These are phyloP conservation scores for Oenanthe melanoleuca DNA, from an alignment of 2,113 vertebrate genomes.

Conservation along the genomic window DNA sequence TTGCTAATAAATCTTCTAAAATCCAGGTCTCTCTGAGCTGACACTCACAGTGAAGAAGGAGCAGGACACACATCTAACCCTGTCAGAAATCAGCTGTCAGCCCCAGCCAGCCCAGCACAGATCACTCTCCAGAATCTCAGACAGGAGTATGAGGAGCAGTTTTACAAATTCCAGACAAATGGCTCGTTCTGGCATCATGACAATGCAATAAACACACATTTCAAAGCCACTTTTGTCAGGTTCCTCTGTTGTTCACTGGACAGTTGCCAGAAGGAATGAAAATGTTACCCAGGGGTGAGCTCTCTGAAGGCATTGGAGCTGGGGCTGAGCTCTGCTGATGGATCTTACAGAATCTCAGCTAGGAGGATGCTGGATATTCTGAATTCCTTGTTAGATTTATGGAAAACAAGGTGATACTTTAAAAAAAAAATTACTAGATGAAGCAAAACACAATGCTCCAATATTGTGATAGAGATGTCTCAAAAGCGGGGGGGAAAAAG, in stretches of 20 bases:
- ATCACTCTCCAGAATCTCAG: neutral
- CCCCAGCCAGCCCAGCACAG: neutral
- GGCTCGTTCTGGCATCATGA: constrained; percentile 5
- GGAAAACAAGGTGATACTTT: neutral
- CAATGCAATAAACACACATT: constrained; percentile 62
- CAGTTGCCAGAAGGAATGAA: constrained; percentile 37
- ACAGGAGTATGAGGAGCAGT: neutral
- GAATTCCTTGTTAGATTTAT: neutral
- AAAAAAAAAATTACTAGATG: neutral
- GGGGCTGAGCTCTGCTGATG: neutral
- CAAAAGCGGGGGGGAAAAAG: neutral
- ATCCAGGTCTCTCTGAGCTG: neutral
- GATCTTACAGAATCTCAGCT: neutral
- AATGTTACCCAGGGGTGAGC: constrained; percentile 40
- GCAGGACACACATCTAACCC: neutral
- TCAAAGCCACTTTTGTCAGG: constrained; percentile 37
- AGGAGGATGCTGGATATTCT: neutral
- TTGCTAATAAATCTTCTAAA: neutral
- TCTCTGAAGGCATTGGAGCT: constrained; percentile 2
- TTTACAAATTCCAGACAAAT: neutral
- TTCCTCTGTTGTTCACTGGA: constrained; percentile 5
- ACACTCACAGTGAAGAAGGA: neutral
- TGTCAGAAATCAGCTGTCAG: neutral
- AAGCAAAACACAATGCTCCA: neutral
- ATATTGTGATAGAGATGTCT: neutral